Conservation (phyloP, 2,797 vertebrate genomes). For the Nyctibius grandis region DNA sequence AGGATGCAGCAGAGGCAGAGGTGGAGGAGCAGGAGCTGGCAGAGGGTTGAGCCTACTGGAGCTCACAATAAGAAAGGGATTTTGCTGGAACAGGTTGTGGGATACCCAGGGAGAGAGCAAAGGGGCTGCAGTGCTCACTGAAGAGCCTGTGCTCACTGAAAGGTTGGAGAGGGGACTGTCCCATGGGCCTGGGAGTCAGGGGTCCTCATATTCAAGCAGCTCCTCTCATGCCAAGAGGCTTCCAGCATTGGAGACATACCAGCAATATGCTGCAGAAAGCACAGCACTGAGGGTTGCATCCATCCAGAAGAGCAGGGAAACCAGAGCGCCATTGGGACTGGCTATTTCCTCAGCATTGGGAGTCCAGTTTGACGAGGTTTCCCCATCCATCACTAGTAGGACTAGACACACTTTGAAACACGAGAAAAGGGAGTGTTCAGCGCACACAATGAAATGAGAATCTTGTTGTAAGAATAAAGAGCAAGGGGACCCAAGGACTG, state of each 20-base stretch:
- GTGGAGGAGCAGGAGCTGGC: background rate
- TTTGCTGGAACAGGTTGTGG: background rate
- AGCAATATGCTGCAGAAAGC: background rate
- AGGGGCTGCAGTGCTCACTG: background rate
- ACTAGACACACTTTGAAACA: background rate
- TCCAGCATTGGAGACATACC: background rate
- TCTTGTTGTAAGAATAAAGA: background rate
- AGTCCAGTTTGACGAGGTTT: background rate
- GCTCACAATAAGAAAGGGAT: background rate
- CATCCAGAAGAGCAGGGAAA: background rate
- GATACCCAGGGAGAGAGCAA: background rate
- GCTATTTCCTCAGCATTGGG: background rate
- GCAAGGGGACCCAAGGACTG: background rate
- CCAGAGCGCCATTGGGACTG: accelerated
- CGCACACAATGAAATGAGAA: background rate
- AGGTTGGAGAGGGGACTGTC: background rate
- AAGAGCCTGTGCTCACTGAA: background rate
- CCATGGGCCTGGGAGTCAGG: background rate
- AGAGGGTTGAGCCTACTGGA: background rate
- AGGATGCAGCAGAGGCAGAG: background rate
- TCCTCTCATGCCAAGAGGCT: background rate
- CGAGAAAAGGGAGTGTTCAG: background rate
- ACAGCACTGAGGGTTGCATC: background rate
- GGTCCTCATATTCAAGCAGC: background rate
- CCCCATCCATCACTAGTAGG: background rate